Evolutionary conservation across 2,113 vertebrate genomes (phyloP).

Genomic region (Pithys albifrons): DNA sequence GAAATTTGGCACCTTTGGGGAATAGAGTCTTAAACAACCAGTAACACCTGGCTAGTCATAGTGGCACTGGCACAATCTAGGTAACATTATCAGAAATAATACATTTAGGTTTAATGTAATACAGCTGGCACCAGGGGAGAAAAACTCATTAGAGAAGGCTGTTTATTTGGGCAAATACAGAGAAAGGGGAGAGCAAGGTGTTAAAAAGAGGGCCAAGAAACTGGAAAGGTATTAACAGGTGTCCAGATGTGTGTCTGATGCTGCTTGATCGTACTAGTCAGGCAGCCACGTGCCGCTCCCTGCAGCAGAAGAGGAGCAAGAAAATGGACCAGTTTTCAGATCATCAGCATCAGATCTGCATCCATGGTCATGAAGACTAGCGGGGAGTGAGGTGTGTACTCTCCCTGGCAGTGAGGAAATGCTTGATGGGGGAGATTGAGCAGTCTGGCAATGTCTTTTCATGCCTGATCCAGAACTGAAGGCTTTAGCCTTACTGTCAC

Average conservation of each 20-base stretch:
- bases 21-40: not conserved
- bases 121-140: not conserved
- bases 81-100: not conserved
- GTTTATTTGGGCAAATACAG: not conserved
- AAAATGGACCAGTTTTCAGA: not conserved
- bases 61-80: too few species aligned
- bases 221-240: not conserved
- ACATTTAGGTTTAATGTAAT: not conserved
- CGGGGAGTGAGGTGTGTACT: fast-evolving
- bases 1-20: not conserved
- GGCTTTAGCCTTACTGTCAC: not conserved
- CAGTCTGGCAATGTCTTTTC: not conserved
- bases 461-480: not conserved
- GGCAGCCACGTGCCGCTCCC: not conserved
- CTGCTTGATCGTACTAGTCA: not conserved
- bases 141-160: not conserved
- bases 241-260: too few species aligned
- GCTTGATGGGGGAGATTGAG: not conserved
- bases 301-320: not conserved
- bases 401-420: not conserved
- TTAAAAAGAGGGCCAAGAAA: not conserved
- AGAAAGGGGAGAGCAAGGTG: not conserved
- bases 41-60: not conserved
- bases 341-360: not conserved
- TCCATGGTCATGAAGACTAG: not conserved